A percentile compares a stretch with the other conserved stretches of the same genome.
phyloP scores from a whole-genome alignment of 2,113 vertebrate species.

The Pongo abelii region DNA sequence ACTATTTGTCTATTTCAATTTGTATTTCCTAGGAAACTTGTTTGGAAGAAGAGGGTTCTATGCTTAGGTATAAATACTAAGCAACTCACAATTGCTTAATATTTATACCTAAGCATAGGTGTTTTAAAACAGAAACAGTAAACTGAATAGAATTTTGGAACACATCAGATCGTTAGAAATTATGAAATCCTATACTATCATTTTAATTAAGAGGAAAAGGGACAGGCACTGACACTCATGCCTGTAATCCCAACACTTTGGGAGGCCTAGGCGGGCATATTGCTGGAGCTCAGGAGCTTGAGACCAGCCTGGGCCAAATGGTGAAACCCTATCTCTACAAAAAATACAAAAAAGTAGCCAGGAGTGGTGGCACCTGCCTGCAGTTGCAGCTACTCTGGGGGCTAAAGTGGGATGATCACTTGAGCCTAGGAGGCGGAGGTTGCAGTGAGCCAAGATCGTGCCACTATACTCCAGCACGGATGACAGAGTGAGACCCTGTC shows the following conservation, averaged over 20 bases:
- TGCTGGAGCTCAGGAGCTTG: background rate
- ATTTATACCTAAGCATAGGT: too few species aligned
- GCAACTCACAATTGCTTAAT: background rate
- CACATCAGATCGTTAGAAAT: background rate
- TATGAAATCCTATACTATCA: background rate
- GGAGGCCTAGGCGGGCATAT: background rate
- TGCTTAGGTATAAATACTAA: background rate
- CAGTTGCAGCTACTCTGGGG: background rate
- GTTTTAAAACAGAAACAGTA: background rate
- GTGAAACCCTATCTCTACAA: background rate
- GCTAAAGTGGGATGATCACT: background rate
- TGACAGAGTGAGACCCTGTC: background rate
- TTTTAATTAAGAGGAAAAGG: background rate
- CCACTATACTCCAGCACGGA: background rate
- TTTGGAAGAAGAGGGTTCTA: background rate
- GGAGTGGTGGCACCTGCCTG: background rate
- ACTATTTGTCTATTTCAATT: background rate
- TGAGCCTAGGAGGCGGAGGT: background rate
- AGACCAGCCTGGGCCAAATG: background rate
- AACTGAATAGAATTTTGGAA: background rate
- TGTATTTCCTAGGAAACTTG: background rate
- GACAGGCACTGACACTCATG: accelerated
- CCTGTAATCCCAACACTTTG: background rate
- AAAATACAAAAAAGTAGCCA: background rate
- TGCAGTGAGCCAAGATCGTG: background rate